Base-by-base conservation (phyloP, 2,113 vertebrate genomes). In the Psilopsiagon aymara region DNA sequence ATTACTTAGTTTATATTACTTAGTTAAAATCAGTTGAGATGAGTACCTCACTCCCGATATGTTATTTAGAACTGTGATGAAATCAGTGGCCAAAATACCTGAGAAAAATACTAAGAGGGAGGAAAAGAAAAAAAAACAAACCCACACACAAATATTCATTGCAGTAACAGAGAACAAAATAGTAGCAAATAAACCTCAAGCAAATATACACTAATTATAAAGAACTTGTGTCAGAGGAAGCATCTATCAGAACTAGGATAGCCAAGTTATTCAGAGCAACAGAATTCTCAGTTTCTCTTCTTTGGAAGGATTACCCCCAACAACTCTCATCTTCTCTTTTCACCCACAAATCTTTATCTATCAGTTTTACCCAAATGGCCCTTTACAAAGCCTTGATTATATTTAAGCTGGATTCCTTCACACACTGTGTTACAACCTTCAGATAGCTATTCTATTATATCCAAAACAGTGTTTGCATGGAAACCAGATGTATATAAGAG, bases 21-120 rank as follows among this genome's bases (percentile, higher is more conserved):
- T 37, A 37, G 35, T 37, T 87, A 74, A 68, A 79, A 10, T 33
- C 31, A 68, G n/a, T 5, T 69, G 43, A 79, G 41, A 47, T 60
- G 39, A 78, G 17, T 24, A 7, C 19, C 25, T 6, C 4, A 1
- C 4, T 57, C 24, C 11, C 4, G 1, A 35, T 37, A 25, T 2
- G 25, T 24, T 51, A 5, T 62, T 67, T 68, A 78, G 27, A 89
- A 73, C 31, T 28, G 13, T 39, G 12, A 52, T 69, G 17, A 69
- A 79, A 64, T 31, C 55, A 27, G 8, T 23, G 31, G 64, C 27
- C 8, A 74, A 94, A 84, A 44, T 53, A 63, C 11, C 51, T 49
- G 29, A n/a, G 13, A 29, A 74, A 90, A 92, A 64, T 47, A 33
- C 3, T 35, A 24, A 51, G 33, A 53, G 16, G 9, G 33, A 35